Evolutionary conservation across 2,888 invertebrate genomes (phyloP).

Genomic region (Ecliptopera silaceata): DNA sequence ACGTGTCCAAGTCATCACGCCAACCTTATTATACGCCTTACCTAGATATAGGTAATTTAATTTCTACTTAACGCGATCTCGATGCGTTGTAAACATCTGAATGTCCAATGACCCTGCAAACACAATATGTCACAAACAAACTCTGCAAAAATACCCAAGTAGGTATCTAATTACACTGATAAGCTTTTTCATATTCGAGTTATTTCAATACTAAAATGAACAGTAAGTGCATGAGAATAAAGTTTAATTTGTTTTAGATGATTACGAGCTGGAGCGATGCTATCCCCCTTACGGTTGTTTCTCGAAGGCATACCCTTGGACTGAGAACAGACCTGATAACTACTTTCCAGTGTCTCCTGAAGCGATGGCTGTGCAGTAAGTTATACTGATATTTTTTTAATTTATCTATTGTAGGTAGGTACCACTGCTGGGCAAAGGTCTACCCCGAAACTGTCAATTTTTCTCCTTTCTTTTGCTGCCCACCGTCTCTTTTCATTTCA

Average conservation of each 20-base stretch:
- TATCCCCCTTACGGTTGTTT: slow-evolving; percentile 92
- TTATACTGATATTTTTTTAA: too few relatives aligned
- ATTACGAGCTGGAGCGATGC: slow-evolving; percentile 84
- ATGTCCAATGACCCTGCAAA: slow-evolving; percentile 6
- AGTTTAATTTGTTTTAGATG: slow-evolving; percentile 52
- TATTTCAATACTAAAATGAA: neutral
- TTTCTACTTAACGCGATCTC: too few relatives aligned
- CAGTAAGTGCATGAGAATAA: neutral
- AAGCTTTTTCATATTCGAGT: slow-evolving; percentile 17
- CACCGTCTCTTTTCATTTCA: too few relatives aligned
- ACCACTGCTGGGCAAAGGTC: too few relatives aligned
- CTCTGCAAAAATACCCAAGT: slow-evolving; percentile 16
- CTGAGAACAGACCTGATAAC: slow-evolving; percentile 90
- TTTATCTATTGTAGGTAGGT: too few relatives aligned
- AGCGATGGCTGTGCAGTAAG: slow-evolving; percentile 80
- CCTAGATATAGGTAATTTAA: too few relatives aligned
- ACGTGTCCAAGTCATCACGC: too few relatives aligned
- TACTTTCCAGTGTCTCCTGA: slow-evolving; percentile 89
- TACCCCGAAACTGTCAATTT: too few relatives aligned
- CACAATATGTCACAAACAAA: slow-evolving; percentile 8
- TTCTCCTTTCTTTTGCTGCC: too few relatives aligned
- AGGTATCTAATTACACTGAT: slow-evolving; percentile 28
- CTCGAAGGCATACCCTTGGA: slow-evolving; percentile 90
- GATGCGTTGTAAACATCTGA: neutral
- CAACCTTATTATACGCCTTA: too few relatives aligned